A percentile compares a stretch with the other conserved stretches of the same genome.
These are phyloP conservation scores for Anabacerthia variegaticeps DNA, from an alignment of 2,797 vertebrate species.

Conservation along the genomic window DNA sequence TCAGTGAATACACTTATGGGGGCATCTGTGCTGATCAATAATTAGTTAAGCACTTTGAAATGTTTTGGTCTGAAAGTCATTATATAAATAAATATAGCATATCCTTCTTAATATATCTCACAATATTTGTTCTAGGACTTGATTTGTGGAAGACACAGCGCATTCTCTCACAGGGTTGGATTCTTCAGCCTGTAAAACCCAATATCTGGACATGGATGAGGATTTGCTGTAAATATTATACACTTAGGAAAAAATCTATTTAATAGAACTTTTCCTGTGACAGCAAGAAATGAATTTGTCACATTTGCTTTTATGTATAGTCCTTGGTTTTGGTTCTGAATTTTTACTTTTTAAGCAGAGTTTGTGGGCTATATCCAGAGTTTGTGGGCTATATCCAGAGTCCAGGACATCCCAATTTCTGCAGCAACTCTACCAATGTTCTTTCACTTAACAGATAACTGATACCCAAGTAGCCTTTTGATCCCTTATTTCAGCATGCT, in stretches of 20 bases:
- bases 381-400: neutral
- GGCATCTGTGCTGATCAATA: neutral
- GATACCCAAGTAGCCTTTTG: neutral
- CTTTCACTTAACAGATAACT: conserved; percentile 4
- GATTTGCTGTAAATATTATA: neutral
- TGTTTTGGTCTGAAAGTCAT: conserved; percentile 1
- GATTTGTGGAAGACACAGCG: neutral
- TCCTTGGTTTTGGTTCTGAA: neutral
- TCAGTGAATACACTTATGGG: neutral
- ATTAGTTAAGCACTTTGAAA: conserved; percentile 22
- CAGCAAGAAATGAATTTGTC: neutral
- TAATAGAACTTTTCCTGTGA: neutral
- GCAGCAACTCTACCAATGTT: neutral
- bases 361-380: neutral
- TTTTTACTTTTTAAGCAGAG: neutral
- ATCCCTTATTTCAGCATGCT: conserved; percentile 24
- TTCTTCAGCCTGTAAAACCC: neutral
- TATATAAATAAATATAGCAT: neutral
- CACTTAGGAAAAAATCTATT: neutral
- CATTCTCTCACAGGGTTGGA: neutral
- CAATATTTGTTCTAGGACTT: conserved; percentile 22
- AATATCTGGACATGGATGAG: neutral
- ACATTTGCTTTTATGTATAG: neutral
- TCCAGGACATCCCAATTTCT: neutral
- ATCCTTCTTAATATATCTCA: neutral